Base-by-base conservation (phyloP, 1,140 invertebrate species). In the Drosophila guanche region DNA sequence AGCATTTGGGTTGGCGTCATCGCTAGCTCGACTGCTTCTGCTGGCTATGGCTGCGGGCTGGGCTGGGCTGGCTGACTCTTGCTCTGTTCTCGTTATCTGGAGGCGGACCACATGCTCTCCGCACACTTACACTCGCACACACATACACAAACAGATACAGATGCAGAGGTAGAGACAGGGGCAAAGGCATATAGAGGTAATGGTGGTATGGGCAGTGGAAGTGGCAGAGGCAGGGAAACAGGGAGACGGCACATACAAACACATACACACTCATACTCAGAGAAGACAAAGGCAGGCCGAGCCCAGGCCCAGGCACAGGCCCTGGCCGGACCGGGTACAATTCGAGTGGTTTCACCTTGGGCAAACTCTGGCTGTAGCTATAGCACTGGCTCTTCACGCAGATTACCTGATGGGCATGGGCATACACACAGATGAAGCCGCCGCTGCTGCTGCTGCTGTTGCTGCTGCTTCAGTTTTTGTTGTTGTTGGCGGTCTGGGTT, bases 1-100 rank as follows among this genome's bases (percentile, higher is more conserved):
- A 37, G 75, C 76, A 75, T 63, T 56, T 78, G 79, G 81, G 80
- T 85, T 85, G 81, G 81, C 81, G 81, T 85, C 81, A 85, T 85
- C 81, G 77, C 68, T 80, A 75, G 72, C 72, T 75, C 72, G 70
- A 75, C 70, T 66, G 53, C 72, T 58, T 74, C 72, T 69, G 47
- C 57, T 50, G 57, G 63, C 48, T 70, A 37, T 76, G 68, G 73
- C 76, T 37, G 33, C 33, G 33, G 33, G 10, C 33, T 37, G 33
- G 33, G 33, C 33, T 37, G 33, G 33, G 33, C 33, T 33, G 33
- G 83, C 65, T 86, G 67, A 62, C 77, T 85, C 68, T 73, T 72
- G 51, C 69, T 72, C 58, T 60, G 70, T 65, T 72, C 59, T 74
- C 70, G 81, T 85, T 86, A 85, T 85, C 81, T 85, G 81, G 81